Base-by-base conservation (phyloP, 2,888 invertebrate species). In the Tipula lateralis region DNA sequence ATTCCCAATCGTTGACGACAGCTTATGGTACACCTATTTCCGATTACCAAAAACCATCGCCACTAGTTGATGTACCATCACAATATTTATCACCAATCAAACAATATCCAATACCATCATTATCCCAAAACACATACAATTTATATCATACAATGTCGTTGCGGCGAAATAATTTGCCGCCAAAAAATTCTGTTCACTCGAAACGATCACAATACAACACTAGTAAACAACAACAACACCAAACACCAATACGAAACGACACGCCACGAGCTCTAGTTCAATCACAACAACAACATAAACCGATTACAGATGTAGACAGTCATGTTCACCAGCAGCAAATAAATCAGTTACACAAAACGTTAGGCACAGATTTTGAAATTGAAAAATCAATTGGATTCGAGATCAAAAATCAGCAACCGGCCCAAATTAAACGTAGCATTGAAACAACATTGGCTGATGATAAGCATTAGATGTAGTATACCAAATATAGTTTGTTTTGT, bases 1-100 rank as follows among this genome's bases (percentile, higher is more conserved):
- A 90, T 84, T 88, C 89, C 1, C 88, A 90, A 85, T 88, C 90
- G 30, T 88, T 90, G 85, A 89, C 89, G 0, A 89, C 90, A 0
- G 89, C 89, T 2, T 90, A 89, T 86, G 88, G 87, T 2, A 84
- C 86, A n/a, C 88, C 87, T 12, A 12, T 84, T 13, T 66, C 36
- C 6, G 12, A 50, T 13, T 84, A 36, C 29, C 85, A 85, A 85
- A 82, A 83, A 81, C 32, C 84, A 29, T 80, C 80, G 29, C 44
- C 84, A 36, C n/a, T 85, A 19, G 82, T 85, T 24, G 85, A 85
- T 85, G 84, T 32, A 16, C 82, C 82, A 82, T 66, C 66, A 9
- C 66, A 66, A 9, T 66, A 66, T 12, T 24, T 66, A 24, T 24
- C 66, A 66, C 66, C 66, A 7, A 24, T 66, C 9, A 82, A 82